phyloP scores from a whole-genome alignment of 2,797 vertebrate genomes.

The Selene dorsalis region DNA sequence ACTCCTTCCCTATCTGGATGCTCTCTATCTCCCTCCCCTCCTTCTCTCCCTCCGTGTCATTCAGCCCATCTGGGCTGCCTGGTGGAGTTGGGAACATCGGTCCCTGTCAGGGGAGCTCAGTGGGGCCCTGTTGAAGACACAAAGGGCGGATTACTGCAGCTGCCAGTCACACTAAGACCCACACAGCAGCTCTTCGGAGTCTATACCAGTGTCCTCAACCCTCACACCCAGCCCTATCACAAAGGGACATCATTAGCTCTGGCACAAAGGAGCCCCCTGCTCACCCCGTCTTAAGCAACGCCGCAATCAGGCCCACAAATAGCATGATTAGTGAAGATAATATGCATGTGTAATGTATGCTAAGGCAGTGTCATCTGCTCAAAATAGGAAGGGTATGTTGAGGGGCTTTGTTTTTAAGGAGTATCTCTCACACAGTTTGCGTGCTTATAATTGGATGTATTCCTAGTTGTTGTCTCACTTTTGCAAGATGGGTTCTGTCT shows the following conservation, averaged over 20 bases:
- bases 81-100: conserved; percentile 79
- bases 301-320: conserved; percentile 80
- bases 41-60: conserved; percentile 66
- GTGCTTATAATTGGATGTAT: conserved; percentile 1
- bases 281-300: conserved; percentile 76
- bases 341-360: conserved; percentile 79
- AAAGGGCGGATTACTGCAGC: conserved; percentile 89
- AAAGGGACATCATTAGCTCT: conserved; percentile 87
- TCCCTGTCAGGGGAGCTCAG: conserved; percentile 83
- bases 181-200: conserved; percentile 82
- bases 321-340: conserved; percentile 80
- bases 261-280: conserved; percentile 80
- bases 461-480: conserved; percentile 1
- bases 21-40: conserved; percentile 34
- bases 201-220: conserved; percentile 85
- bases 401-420: conserved; percentile 57
- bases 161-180: conserved; percentile 92
- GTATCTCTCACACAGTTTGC: conserved; percentile 35
- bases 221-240: conserved; percentile 78
- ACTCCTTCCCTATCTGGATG: conserved; percentile 38
- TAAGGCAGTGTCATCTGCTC: conserved; percentile 76
- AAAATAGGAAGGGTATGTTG: conserved; percentile 43
- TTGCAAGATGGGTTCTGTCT: not conserved
- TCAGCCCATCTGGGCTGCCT: conserved; percentile 85
- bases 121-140: conserved; percentile 85